Evolutionary conservation across 2,888 invertebrate species (phyloP), one percentile per base, ranked within the genome.

Genomic region (Zele albiditarsus): DNA sequence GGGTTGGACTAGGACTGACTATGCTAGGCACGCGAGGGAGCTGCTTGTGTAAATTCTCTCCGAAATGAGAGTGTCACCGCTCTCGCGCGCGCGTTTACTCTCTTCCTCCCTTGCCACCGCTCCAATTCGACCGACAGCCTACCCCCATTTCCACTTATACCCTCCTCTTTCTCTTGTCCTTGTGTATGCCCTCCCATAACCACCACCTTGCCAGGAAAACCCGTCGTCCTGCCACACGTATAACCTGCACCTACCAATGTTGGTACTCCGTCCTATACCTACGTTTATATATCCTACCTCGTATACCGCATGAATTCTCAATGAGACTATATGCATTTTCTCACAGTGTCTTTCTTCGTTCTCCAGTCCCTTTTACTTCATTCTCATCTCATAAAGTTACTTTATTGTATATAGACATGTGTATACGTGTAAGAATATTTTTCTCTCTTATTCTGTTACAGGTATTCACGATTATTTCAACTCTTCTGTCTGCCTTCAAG

Each of bases 41-140:
- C 82, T 81, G 87, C 86, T 87, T 88, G 53, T 53, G 89, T 89
- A 89, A 89, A 89, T 89, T 89, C 84, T 87, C 84, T 81, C 85
- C 85, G 83, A 88, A 89, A 89, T 89, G 88, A 88, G 88, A 88
- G 88, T 88, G 88, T 88, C 86, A 87, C 87, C 86, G 85, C 81
- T 82, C 80, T 73, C 81, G 77, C 79, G 75, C 63, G 58, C 74
- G 28, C 75, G 53, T 73, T 76, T 70, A 66, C 75, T 57, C 68
- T 68, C 71, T 57, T 75, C 57, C 68, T 74, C 38, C 28, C 53
- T 53, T n/a, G 5, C 63, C 63, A 42, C 60, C 70, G 73, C 58
- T 68, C 65, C 71, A 65, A 76, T 75, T 68, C 76, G 65, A 60
- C 75, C 62, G 73, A 70, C 75, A 69, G 46, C 66, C 71, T 20